phyloP scores from a whole-genome alignment of 2,113 vertebrate genomes.

The Vanacampus margaritifer region DNA sequence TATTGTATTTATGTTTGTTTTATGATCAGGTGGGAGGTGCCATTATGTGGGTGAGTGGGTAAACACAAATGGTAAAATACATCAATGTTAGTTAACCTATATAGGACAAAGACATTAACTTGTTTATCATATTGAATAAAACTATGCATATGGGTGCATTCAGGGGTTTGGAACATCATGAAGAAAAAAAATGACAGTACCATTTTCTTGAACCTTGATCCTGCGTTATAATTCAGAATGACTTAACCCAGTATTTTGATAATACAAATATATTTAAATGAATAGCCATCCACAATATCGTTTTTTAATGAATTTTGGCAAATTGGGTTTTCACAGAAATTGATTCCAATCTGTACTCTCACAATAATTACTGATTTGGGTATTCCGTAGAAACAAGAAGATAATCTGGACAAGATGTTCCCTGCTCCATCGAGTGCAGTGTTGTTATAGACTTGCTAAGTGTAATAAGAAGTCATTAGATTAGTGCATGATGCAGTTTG shows the following conservation, averaged over 20 bases:
- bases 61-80: not conserved
- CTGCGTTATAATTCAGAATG: not conserved
- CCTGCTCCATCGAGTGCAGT: conserved; percentile 42
- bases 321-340: conserved; percentile 16
- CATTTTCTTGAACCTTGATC: not conserved
- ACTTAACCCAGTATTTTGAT: too few relatives aligned
- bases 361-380: conserved; percentile 11
- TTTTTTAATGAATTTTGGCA: too few relatives aligned
- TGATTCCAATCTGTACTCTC: conserved; percentile 19
- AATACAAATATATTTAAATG: too few relatives aligned
- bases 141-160: not conserved
- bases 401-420: conserved; percentile 33
- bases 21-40: too few relatives aligned
- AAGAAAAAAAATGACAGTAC: not conserved
- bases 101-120: not conserved
- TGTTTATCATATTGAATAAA: not conserved
- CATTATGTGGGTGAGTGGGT: too few relatives aligned
- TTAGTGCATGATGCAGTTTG: conserved; percentile 65
- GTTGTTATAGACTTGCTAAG: conserved; percentile 56
- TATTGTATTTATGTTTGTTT: too few relatives aligned
- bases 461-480: conserved; percentile 68
- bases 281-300: too few relatives aligned
- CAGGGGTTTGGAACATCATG: not conserved
- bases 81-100: not conserved
- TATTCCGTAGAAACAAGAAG: conserved; percentile 41